Percentiles rank a stretch among this genome's conserved stretches.
phyloP scores from a whole-genome alignment of 2,797 vertebrate genomes.

The Ptychadena robeensis region DNA sequence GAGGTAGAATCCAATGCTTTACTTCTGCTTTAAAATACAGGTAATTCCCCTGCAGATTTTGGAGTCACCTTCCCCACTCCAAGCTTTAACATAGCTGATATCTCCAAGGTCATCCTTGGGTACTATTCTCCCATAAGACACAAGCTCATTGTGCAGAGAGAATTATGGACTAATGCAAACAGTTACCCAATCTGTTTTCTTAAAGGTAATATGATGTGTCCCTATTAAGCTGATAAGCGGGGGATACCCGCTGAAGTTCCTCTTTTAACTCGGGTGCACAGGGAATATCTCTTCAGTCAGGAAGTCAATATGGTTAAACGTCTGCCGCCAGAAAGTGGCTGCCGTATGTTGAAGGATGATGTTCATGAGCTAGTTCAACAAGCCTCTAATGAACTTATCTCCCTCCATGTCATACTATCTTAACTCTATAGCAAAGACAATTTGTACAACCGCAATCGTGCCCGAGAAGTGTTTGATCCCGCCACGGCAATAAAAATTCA shows the following conservation, averaged over 20 bases:
- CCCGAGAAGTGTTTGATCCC: conserved; percentile 49
- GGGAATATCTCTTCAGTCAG: conserved; percentile 56
- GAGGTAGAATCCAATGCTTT: no score
- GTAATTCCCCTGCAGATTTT: background rate
- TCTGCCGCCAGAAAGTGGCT: conserved; percentile 50
- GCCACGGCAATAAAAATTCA: conserved; percentile 37
- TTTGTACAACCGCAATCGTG: conserved; percentile 54
- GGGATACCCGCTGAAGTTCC: conserved; percentile 19
- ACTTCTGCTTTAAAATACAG: background rate
- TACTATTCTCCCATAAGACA: background rate
- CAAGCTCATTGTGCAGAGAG: background rate
- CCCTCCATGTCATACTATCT: conserved; percentile 57
- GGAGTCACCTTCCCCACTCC: background rate
- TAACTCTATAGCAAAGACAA: conserved; percentile 55
- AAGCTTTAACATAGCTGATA: background rate
- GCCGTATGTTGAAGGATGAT: conserved; percentile 51
- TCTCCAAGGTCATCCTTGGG: conserved; percentile 23
- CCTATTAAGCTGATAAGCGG: conserved; percentile 36
- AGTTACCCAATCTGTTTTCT: conserved; percentile 32
- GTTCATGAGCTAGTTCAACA: conserved; percentile 52
- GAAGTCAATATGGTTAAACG: conserved; percentile 58
- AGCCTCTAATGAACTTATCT: conserved; percentile 61
- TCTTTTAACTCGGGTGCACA: conserved; percentile 47
- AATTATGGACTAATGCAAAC: conserved; percentile 19
- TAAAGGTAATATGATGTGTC: conserved; percentile 54